Evolutionary conservation across 2,113 vertebrate genomes (phyloP), one percentile per base, ranked within the genome.

Genomic region (Pipra filicauda): DNA sequence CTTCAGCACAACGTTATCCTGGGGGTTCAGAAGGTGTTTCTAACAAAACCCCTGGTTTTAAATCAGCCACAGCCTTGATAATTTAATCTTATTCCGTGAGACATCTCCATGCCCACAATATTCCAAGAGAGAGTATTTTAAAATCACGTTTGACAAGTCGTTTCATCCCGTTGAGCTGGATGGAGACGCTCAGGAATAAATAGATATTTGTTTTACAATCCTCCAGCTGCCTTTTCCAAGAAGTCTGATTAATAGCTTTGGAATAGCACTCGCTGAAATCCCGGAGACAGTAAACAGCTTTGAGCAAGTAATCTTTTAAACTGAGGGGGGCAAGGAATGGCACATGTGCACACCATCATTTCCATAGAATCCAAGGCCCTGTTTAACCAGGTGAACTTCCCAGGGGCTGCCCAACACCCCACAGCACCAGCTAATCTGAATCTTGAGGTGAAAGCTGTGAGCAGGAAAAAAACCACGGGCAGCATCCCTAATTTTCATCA

Each of bases 221-320:
- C 91, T 80, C n/a, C 52, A 46, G 67, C 2, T 0, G 43, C 76
- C 43, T 82, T 67, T 90, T 89, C 72, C 89, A 86, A 82, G 94
- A 52, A 95, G 81, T 18, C 73, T 37, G 90, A 95, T 96, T 72
- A 95, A 96, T 57, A 41, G 73, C 92, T 89, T 96, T 92, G 92
- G 93, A 94, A 92, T 3, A 77, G 64, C 91, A 51, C 46, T 46
- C 6, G 9, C 74, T 71, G 80, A 86, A 78, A 91, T 93, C 91
- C 91, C 4, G 1, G 85, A 73, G 91, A 57, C 41, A 64, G 75
- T 33, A 73, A 87, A 84, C 70, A 85, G 92, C 88, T 96, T 81
- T 94, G 93, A 91, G 94, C 84, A 86, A 64, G 54, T 54, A 76
- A 95, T 85, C 89, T 85, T 76, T 85, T 46, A 48, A 81, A 67